These are phyloP conservation scores for Dryomyza anilis DNA, from an alignment of 2,888 invertebrate genomes.

Conservation along the genomic window DNA sequence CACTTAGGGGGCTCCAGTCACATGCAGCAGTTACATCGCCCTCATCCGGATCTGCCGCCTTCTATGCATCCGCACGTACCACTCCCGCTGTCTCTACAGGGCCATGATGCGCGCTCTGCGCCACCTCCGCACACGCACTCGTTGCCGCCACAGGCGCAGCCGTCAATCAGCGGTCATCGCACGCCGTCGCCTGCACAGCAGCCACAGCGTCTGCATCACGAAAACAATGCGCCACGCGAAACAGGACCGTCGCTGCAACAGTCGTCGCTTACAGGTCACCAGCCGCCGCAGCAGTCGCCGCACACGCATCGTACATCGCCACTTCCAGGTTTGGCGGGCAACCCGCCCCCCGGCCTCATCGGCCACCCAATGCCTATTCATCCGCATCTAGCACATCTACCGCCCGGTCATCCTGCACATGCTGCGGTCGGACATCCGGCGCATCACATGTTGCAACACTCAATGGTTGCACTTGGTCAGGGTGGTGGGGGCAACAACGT, in stretches of 20 bases:
- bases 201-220: conserved; percentile 48
- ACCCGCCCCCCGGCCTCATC: conserved; percentile 52
- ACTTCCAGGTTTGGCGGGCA: conserved; percentile 52
- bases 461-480: conserved; percentile 53
- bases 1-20: conserved; percentile 45
- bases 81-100: conserved; percentile 55
- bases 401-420: conserved; percentile 54
- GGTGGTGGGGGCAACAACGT: no score
- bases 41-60: conserved; percentile 58
- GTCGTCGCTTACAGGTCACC: no score
- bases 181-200: conserved; percentile 59
- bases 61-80: conserved; percentile 60
- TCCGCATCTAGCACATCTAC: conserved; percentile 56
- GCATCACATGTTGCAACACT: conserved; percentile 58
- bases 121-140: conserved; percentile 51
- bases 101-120: conserved; percentile 43
- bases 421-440: conserved; percentile 53
- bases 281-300: conserved; percentile 47
- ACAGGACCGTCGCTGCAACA: conserved; percentile 45
- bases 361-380: conserved; percentile 60
- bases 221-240: conserved; percentile 40
- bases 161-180: conserved; percentile 47
- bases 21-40: conserved; percentile 56
- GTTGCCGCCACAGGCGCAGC: conserved; percentile 46
- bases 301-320: conserved; percentile 58